These are phyloP conservation scores for Drosophila cognata DNA, from an alignment of 2,888 invertebrate species.

Conservation along the genomic window DNA sequence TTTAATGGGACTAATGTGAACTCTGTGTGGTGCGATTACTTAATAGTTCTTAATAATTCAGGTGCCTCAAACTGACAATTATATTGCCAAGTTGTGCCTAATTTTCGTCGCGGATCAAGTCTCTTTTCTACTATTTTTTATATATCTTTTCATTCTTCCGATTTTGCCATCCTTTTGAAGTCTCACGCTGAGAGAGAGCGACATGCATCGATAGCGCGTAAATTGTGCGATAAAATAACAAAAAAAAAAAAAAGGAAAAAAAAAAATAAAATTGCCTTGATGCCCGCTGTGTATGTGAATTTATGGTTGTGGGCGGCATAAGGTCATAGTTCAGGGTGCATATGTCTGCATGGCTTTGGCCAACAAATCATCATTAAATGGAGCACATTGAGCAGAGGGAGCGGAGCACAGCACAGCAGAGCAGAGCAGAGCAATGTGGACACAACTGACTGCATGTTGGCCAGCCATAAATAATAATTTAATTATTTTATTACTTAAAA, in stretches of 20 bases:
- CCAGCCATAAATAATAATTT: slow-evolving; percentile 71
- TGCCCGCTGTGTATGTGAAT: slow-evolving; percentile 41
- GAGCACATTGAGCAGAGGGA: slow-evolving; percentile 25
- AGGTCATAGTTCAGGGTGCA: slow-evolving; percentile 63
- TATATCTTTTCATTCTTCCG: neutral
- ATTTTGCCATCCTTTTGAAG: neutral
- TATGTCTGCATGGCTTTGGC: slow-evolving; percentile 57
- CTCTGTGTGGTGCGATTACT: slow-evolving; percentile 21
- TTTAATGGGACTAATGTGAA: slow-evolving; percentile 36
- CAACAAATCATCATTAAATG: slow-evolving; percentile 64
- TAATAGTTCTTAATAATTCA: slow-evolving; percentile 5
- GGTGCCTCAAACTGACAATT: neutral
- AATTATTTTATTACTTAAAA: slow-evolving; percentile 80
- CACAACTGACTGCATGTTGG: slow-evolving; percentile 46
- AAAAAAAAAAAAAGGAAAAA: neutral
- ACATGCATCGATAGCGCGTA: slow-evolving; percentile 22
- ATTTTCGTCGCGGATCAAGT: too few relatives aligned
- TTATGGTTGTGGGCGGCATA: slow-evolving; percentile 40
- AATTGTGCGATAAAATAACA: slow-evolving; percentile 7
- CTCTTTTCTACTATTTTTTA: too few relatives aligned
- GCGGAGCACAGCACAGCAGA: neutral
- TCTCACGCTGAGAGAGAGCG: slow-evolving; percentile 29
- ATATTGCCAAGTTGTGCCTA: neutral
- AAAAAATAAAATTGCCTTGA: slow-evolving; percentile 12
- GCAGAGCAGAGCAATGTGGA: neutral